Evolutionary conservation across 2,113 vertebrate genomes (phyloP).

Genomic region (Azemiops feae): DNA sequence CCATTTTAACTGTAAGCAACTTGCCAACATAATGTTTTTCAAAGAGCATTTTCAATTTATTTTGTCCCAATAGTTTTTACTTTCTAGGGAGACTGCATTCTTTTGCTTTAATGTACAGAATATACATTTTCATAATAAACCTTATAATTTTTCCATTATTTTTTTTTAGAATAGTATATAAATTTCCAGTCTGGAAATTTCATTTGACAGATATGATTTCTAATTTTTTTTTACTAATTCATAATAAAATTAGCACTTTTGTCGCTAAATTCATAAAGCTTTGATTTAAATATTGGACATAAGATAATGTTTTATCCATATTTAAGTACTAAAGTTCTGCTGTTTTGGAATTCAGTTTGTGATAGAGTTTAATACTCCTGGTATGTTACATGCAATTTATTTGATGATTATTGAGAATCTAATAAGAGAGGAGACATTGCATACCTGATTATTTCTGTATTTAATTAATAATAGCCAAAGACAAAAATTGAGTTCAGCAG

Average conservation of each 20-base stretch:
- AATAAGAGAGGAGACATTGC: background rate
- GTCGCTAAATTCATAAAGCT: background rate
- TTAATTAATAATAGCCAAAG: background rate
- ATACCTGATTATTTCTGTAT: background rate
- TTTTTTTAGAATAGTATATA: background rate
- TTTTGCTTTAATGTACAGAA: background rate
- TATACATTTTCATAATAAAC: background rate
- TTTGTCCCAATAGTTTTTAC: background rate
- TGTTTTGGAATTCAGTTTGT: background rate
- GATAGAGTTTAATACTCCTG: background rate
- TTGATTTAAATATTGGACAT: background rate
- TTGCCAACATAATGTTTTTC: background rate
- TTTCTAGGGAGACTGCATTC: background rate
- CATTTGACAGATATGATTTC: background rate
- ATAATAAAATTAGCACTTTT: background rate
- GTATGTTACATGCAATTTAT: background rate
- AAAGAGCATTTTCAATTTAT: background rate
- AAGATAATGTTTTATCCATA: background rate
- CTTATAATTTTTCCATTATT: background rate
- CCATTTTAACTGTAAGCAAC: background rate
- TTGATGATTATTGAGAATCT: background rate
- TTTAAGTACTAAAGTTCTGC: background rate
- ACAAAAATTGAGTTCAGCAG: background rate
- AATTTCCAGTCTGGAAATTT: background rate
- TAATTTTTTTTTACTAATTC: background rate